Conservation (phyloP, 30 jellyfish, hydroid and myxozoan genomes). For the Morbakka virulenta region DNA sequence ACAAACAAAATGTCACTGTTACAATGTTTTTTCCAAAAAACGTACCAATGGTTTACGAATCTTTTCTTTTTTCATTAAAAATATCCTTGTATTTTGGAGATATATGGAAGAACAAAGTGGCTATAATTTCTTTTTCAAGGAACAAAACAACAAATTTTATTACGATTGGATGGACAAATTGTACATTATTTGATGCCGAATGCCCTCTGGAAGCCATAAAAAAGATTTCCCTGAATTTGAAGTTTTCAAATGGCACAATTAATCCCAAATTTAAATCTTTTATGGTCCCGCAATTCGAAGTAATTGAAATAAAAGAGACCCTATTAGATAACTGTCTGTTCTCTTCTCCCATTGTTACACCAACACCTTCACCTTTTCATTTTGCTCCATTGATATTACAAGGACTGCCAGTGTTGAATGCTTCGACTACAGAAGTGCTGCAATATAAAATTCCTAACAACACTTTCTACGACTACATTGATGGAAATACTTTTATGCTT, state of each 20-base stretch:
- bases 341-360: not conserved
- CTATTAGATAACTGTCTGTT: conserved; percentile 31
- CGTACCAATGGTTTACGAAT: conserved; percentile 73
- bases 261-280: conserved; percentile 34
- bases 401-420: conserved; percentile 43
- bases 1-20: conserved; percentile 50
- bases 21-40: conserved; percentile 34
- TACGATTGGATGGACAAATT: conserved; percentile 84
- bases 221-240: conserved; percentile 40
- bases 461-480: conserved; percentile 62
- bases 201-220: conserved; percentile 58
- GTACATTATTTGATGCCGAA: conserved; percentile 45
- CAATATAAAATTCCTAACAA: conserved; percentile 49
- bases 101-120: conserved; percentile 16
- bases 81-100: conserved; percentile 60
- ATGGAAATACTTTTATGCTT: conserved; percentile 65
- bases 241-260: conserved; percentile 45
- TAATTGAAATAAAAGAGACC: conserved; percentile 30
- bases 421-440: conserved; percentile 27
- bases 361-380: conserved; percentile 19
- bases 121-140: conserved; percentile 40
- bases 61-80: conserved; percentile 38
- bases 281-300: conserved; percentile 66
- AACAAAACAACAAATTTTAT: conserved; percentile 24
- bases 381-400: conserved; percentile 32